phyloP scores from a whole-genome alignment of 2,797 vertebrate species.

The Hoplostethus mediterraneus region DNA sequence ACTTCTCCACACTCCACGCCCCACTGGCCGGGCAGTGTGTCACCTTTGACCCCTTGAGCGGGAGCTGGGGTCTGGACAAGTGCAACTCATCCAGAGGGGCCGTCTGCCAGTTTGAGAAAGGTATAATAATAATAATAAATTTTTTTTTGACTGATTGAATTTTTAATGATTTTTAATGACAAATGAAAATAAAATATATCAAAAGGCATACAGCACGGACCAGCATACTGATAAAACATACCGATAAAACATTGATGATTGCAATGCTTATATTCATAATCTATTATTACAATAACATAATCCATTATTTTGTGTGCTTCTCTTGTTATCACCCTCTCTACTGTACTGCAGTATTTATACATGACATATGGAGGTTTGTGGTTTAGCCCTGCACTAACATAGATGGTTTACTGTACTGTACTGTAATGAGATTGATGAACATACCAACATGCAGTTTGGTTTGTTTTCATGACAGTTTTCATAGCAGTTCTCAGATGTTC shows the following conservation, averaged over 20 bases:
- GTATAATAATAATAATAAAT: conserved; percentile 27
- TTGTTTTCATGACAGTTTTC: not conserved
- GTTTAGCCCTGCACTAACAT: too few relatives aligned
- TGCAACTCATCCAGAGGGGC: conserved; percentile 73
- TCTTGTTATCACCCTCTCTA: too few relatives aligned
- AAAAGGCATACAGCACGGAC: not conserved
- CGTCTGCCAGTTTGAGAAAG: conserved; percentile 83
- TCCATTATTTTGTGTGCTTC: not conserved
- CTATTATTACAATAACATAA: not conserved
- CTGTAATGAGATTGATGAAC: too few relatives aligned
- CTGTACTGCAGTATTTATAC: too few relatives aligned
- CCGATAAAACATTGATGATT: too few relatives aligned
- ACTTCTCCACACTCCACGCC: conserved; percentile 39
- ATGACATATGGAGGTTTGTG: too few relatives aligned
- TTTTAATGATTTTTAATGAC: not conserved
- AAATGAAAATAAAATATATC: not conserved
- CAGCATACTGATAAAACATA: too few relatives aligned
- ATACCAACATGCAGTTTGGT: too few relatives aligned
- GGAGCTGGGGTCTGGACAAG: conserved; percentile 18
- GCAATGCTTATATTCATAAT: not conserved
- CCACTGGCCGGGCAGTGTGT: conserved; percentile 63
- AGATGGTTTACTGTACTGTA: too few relatives aligned
- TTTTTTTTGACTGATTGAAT: not conserved
- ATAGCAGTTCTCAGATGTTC: not conserved
- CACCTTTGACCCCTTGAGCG: conserved; percentile 74